A percentile compares a stretch with the other conserved stretches of the same genome.
Evolutionary conservation across 2,113 vertebrate genomes (phyloP).

Genomic region (Miniopterus natalensis): DNA sequence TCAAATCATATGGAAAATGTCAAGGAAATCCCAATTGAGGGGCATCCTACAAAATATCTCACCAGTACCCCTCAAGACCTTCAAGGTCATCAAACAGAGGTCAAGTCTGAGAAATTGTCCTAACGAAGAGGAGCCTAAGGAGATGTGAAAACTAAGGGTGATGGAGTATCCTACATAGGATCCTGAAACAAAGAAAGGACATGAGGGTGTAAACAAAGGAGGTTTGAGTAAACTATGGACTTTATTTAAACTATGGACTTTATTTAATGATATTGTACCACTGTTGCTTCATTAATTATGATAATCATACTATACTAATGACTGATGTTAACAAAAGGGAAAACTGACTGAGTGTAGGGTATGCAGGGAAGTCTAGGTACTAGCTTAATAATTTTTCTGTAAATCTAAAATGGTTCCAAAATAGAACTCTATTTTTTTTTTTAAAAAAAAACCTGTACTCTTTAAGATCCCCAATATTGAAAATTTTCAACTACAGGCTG

Average conservation of each 20-base stretch:
- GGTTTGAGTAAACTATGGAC: not conserved
- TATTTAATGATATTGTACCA: not conserved
- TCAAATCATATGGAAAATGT: not conserved
- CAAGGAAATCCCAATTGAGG: not conserved
- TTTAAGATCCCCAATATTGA: not conserved
- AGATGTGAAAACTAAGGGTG: not conserved
- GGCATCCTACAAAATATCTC: not conserved
- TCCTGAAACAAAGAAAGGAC: not conserved
- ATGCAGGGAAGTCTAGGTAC: not conserved
- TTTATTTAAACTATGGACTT: not conserved
- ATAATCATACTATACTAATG: not conserved
- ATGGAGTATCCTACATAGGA: accelerated
- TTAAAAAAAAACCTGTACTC: not conserved
- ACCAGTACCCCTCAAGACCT: not conserved
- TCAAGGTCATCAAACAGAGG: not conserved
- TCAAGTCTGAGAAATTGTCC: not conserved
- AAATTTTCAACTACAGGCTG: not conserved
- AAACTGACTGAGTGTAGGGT: accelerated
- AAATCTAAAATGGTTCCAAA: not conserved
- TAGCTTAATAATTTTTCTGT: not conserved
- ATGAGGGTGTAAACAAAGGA: not conserved
- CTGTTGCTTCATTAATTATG: not conserved
- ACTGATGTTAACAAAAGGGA: not conserved
- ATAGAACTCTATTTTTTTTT: not conserved
- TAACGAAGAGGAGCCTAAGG: not conserved